A percentile compares a stretch with the other conserved stretches of the same genome.
phyloP scores from a whole-genome alignment of 1,140 invertebrate species.

The Atopsyche davidsoni region DNA sequence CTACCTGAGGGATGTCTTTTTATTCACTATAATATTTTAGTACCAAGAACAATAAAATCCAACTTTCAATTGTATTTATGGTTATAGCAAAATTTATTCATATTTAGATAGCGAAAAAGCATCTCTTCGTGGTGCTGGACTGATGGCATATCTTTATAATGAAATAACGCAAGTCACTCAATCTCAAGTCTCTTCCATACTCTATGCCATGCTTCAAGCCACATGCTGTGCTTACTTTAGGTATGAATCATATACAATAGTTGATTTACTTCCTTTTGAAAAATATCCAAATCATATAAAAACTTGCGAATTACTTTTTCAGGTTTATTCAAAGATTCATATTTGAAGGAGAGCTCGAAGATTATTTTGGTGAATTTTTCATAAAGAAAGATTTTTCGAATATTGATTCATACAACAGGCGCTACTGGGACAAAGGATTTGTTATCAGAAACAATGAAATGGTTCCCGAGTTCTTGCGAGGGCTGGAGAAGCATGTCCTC shows the following conservation, averaged over 20 bases:
- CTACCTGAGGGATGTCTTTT: too few species aligned
- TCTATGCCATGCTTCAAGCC: conserved; percentile 52
- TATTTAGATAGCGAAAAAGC: conserved; percentile 34
- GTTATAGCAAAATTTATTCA: too few species aligned
- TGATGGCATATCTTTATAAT: conserved; percentile 55
- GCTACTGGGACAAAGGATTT: conserved; percentile 58
- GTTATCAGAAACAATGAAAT: conserved; percentile 45
- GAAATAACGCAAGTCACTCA: conserved; percentile 53
- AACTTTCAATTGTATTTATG: too few species aligned
- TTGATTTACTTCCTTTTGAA: conserved; percentile 4
- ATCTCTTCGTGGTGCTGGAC: conserved; percentile 45
- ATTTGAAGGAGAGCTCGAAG: conserved; percentile 55
- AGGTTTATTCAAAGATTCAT: conserved; percentile 59
- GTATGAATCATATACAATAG: conserved; percentile 36
- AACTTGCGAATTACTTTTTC: conserved; percentile 22
- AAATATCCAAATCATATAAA: conserved; percentile 2
- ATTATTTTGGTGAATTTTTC: conserved; percentile 56
- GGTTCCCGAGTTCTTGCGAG: conserved; percentile 51
- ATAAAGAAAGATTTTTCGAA: conserved; percentile 50
- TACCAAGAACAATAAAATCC: too few species aligned
- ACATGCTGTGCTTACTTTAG: conserved; percentile 58
- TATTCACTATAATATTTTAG: too few species aligned
- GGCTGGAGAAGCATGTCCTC: conserved; percentile 50
- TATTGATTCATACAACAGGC: conserved; percentile 47
- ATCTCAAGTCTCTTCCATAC: conserved; percentile 44